Evolutionary conservation across 2,113 vertebrate genomes (phyloP), one percentile per base, ranked within the genome.

Genomic region (Sarotherodon lohbergeri): DNA sequence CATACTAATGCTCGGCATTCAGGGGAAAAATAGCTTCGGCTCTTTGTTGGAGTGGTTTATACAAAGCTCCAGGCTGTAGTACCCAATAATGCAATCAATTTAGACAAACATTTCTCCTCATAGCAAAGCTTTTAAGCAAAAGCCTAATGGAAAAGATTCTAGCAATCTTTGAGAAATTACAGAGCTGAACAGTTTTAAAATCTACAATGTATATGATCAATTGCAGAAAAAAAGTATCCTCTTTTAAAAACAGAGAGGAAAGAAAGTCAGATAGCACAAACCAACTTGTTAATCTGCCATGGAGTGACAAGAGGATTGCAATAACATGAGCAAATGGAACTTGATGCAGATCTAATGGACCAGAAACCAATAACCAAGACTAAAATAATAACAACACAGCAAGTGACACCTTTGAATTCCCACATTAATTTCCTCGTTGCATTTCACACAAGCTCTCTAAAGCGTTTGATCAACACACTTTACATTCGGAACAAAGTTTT

Each of bases 61-160:
- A 50, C 71, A 50, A 24, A n/a, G 43, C 71, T 76, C 24, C 43
- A 19, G 43, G 43, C 71, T 50, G 43, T 32, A 50, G 43, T 50
- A 17, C 76, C 82, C 13, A 66, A 80, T 81, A 34, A 80, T 63
- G 66, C 7, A n/a, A 80, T 79, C 78, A 84, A 71, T 88, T 86
- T 56, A 85, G 66, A 86, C 22, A 9, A 83, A 34, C 76, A 54
- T 78, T 78, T 80, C 84, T 80, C 76, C 34, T 19, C 56, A 71
- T 84, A 66, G 46, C 32, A 68, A 92, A 82, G 88, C 86, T 89
- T 93, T 93, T 90, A 87, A 90, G 73, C 61, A 59, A 12, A 36
- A 80, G 66, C 57, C 52, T 89, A 84, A 91, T 82, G 86, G 86
- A 84, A 52, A 9, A 3, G 63, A 83, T 56, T 50, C 59, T 50